A percentile compares a stretch with the other conserved stretches of the same genome.
Conservation (phyloP, 2,113 vertebrate genomes). For the Acrocephalus arundinaceus region DNA sequence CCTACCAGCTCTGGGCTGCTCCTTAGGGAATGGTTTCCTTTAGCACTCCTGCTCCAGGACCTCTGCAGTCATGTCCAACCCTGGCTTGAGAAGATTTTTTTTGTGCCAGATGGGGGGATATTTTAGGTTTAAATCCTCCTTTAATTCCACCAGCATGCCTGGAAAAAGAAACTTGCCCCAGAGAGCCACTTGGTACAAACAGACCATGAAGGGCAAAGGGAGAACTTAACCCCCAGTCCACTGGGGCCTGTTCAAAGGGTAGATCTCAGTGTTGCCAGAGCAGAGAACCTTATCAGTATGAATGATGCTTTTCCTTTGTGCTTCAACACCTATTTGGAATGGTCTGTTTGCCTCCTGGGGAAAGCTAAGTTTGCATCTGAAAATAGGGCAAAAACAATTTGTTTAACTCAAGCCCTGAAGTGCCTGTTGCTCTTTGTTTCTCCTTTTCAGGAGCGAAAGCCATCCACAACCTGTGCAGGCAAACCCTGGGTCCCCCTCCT, state of each 20-base stretch:
- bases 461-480: not conserved
- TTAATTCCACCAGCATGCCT: not conserved
- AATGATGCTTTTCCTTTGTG: not conserved
- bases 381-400: not conserved
- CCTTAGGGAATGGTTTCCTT: not conserved
- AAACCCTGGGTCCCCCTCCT: constrained; percentile 60
- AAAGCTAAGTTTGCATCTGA: not conserved
- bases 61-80: not conserved
- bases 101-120: not conserved
- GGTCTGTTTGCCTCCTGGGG: not conserved
- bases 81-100: not conserved
- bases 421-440: not conserved
- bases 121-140: not conserved
- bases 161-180: not conserved
- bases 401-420: not conserved
- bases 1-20: not conserved
- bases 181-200: not conserved
- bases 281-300: not conserved
- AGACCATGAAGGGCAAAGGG: not conserved
- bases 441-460: constrained; percentile 47
- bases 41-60: not conserved
- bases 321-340: not conserved
- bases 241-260: not conserved
- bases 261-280: not conserved
- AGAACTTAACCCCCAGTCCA: not conserved